Evolutionary conservation across 1,140 invertebrate species (phyloP), one percentile per base, ranked within the genome.

Genomic region (Drosophila rhopaloa): DNA sequence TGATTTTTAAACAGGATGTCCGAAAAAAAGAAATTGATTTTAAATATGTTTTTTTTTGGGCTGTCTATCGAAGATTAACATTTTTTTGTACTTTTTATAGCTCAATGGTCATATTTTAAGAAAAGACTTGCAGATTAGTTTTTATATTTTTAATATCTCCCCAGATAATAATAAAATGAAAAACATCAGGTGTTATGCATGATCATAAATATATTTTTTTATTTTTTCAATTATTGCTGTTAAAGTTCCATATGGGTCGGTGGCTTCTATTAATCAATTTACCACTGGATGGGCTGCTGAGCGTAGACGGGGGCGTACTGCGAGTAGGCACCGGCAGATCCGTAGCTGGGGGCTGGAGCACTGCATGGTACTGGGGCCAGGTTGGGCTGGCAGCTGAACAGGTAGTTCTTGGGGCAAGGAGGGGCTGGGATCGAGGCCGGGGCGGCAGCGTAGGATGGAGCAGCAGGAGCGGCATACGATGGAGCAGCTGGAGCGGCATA

Each of bases 311-410:
- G 85, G 7, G 79, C 86, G 76, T 90, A 86, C 38, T 90, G 78
- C 16, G 86, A 82, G 61, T 90, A 90, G 46, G 85, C 85, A 35
- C 85, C 85, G 27, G 85, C 75, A 47, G 75, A 79, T 50, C 85
- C 85, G 53, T 90, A 85, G 79, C 78, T 76, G 11, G 77, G 68
- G 10, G 84, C 73, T 58, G 85, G 81, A 14, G 85, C 85, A 8
- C 81, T 90, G 85, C 85, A 90, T 14, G 85, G 85, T 7, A 90
- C 85, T 44, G 85, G 85, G 24, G 85, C 79, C 65, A 90, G 58
- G 72, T 85, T 86, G 56, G 85, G 85, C 67, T 85, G 81, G 66
- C 85, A 90, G 76, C 85, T 90, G 81, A 90, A 90, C 60, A 90
- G 68, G 51, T 90, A 90, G 75, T 85, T 90, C 67, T 86, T 90